Evolutionary conservation across 2,888 invertebrate species (phyloP).

Genomic region (Troides aeacus): DNA sequence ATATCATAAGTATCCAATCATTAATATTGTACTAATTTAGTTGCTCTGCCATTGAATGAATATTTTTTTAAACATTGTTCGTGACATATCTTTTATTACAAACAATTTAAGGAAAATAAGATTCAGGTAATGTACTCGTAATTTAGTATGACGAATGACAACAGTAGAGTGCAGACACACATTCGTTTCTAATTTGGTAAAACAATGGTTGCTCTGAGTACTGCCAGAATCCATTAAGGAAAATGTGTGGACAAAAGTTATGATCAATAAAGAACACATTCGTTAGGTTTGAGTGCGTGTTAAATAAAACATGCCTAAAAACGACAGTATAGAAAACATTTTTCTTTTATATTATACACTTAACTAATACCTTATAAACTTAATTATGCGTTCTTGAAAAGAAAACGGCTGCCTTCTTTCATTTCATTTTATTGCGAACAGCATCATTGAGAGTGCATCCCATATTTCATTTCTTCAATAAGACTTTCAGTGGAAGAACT

Average conservation of each 20-base stretch:
- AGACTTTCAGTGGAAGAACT: neutral
- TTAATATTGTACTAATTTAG: no score
- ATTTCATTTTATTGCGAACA: neutral
- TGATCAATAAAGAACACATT: constrained; percentile 62
- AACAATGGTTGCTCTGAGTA: constrained; percentile 62
- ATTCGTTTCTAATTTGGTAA: constrained; percentile 57
- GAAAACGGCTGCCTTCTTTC: neutral
- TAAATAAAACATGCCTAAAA: constrained; percentile 44
- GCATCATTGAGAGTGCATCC: neutral
- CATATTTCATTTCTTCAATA: neutral
- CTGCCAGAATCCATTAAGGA: constrained; percentile 65
- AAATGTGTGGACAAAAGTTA: constrained; percentile 70
- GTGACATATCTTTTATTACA: neutral
- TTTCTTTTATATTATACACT: neutral
- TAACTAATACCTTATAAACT: no score
- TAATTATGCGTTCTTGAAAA: neutral
- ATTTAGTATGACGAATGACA: constrained; percentile 43
- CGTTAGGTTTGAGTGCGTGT: constrained; percentile 51
- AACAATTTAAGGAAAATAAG: neutral
- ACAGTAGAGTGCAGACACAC: constrained; percentile 38
- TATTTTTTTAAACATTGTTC: neutral
- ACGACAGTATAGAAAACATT: constrained; percentile 25
- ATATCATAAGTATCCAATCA: neutral
- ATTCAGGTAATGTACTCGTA: constrained; percentile 1
- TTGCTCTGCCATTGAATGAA: neutral